Evolutionary conservation across 2,888 invertebrate species (phyloP).

Genomic region (Eulithis testata): DNA sequence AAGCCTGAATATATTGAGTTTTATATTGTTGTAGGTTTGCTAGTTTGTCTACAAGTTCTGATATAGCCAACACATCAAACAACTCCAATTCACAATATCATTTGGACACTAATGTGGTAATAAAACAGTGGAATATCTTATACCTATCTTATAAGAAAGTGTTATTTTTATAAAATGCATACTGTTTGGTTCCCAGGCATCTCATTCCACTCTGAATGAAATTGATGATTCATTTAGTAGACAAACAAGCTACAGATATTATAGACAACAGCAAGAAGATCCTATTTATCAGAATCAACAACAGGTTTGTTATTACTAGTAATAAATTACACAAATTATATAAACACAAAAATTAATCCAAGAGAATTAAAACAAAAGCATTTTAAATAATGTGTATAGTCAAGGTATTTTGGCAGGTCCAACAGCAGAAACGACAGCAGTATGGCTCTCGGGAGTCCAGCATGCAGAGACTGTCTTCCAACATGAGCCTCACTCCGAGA

Average conservation of each 20-base stretch:
- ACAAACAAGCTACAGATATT: conserved; percentile 77
- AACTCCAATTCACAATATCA: conserved; percentile 76
- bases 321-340: no score
- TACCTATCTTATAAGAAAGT: background rate
- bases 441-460: conserved; percentile 79
- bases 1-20: background rate
- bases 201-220: conserved; percentile 78
- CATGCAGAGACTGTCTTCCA: conserved; percentile 73
- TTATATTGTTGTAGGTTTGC: conserved; percentile 84
- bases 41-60: conserved; percentile 84
- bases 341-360: no score
- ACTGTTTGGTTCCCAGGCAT: conserved; percentile 57
- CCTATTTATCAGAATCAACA: conserved; percentile 82
- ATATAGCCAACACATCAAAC: conserved; percentile 76
- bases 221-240: conserved; percentile 80
- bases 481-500: conserved; percentile 71
- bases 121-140: conserved; percentile 7
- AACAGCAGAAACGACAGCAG: conserved; percentile 79
- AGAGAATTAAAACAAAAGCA: no score
- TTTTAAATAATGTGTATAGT: no score
- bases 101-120: conserved; percentile 75
- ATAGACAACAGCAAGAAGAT: conserved; percentile 72
- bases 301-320: conserved; percentile 58
- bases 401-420: conserved; percentile 57
- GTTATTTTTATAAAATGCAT: conserved; percentile 4